Evolutionary conservation across 2,888 invertebrate species (phyloP), one percentile per base, ranked within the genome.

Genomic region (Scaptomyza tumidula): DNA sequence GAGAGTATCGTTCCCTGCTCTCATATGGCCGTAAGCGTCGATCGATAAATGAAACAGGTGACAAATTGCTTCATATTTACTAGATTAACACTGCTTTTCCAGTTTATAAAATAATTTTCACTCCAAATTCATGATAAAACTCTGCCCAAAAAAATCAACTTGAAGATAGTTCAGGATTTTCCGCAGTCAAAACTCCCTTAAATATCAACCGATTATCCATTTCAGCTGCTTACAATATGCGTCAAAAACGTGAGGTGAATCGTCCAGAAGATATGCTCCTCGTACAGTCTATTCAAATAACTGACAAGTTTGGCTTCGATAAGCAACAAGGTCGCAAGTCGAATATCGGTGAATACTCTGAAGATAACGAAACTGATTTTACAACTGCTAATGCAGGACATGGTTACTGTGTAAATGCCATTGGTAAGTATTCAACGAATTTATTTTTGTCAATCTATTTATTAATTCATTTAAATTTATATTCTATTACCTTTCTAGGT

Each of bases 221-320:
- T 44, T 16, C 19, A 60, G 78, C 37, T 6, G n/a, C 27, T 2
- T 48, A 50, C 14, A 63, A 71, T 6, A 24, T 50, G 27, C 86
- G 90, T 37, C 69, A 69, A 41, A 84, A 79, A 68, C 90, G 91
- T 48, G 91, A 90, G 58, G 76, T 89, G 0, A 74, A 91, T 7
- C 48, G 68, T 33, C 93, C 95, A 54, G 97, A 97, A 84, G 96
- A 97, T 90, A 95, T 98, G 92, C 94, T 98, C n/a, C 94, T 97
- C 59, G 97, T 97, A n/a, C 97, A 97, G 90, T 96, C 97, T 56
- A 97, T 98, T 87, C 97, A 97, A 92, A 98, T 98, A 89, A 97
- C 97, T 13, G 97, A 98, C 93, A 97, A 97, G 91, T 97, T 97
- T 90, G 97, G 96, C 27, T 97, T 97, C 91, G 96, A 96, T 83